Percentiles rank a stretch among this genome's conserved stretches.
These are phyloP conservation scores for Branchinecta sandiegonensis DNA, from an alignment of 2,888 invertebrate species.

Conservation along the genomic window DNA sequence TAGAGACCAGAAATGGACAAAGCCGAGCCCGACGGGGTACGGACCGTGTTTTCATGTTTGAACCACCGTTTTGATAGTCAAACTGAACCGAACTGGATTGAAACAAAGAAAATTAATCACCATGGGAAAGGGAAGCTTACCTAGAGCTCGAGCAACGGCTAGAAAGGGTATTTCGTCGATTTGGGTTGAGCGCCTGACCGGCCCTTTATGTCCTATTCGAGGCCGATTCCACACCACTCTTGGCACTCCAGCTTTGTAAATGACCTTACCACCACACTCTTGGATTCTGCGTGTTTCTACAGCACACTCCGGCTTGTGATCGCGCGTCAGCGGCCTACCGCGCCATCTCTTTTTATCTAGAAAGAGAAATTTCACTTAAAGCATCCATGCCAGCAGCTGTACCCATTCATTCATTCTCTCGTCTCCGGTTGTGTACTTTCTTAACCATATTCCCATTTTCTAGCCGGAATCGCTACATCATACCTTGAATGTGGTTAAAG, in stretches of 20 bases:
- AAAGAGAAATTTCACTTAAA: background rate
- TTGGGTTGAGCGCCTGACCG: slow-evolving; percentile 71
- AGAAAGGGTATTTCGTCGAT: slow-evolving; percentile 89
- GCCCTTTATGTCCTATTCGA: slow-evolving; percentile 64
- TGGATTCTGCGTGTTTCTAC: slow-evolving; percentile 68
- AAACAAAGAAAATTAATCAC: too few species aligned
- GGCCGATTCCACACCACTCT: slow-evolving; percentile 96
- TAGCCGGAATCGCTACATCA: too few species aligned
- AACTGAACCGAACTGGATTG: too few species aligned
- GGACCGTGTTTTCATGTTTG: too few species aligned
- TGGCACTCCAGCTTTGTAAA: slow-evolving; percentile 66
- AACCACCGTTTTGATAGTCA: too few species aligned
- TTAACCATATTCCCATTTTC: slow-evolving; percentile 1
- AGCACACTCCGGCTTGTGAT: slow-evolving; percentile 86
- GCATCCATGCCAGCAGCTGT: background rate
- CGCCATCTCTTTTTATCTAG: slow-evolving; percentile 52
- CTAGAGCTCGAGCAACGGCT: slow-evolving; percentile 87
- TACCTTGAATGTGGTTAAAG: too few species aligned
- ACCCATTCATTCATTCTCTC: background rate
- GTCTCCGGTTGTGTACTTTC: background rate
- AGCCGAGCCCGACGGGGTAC: too few species aligned
- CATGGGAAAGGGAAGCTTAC: slow-evolving; percentile 33
- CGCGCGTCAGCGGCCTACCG: slow-evolving; percentile 65
- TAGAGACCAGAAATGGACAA: too few species aligned
- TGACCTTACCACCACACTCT: slow-evolving; percentile 39